A percentile compares a stretch with the other conserved stretches of the same genome.
Conservation (phyloP, 2,888 invertebrate species). For the Apocheima hispidaria region DNA sequence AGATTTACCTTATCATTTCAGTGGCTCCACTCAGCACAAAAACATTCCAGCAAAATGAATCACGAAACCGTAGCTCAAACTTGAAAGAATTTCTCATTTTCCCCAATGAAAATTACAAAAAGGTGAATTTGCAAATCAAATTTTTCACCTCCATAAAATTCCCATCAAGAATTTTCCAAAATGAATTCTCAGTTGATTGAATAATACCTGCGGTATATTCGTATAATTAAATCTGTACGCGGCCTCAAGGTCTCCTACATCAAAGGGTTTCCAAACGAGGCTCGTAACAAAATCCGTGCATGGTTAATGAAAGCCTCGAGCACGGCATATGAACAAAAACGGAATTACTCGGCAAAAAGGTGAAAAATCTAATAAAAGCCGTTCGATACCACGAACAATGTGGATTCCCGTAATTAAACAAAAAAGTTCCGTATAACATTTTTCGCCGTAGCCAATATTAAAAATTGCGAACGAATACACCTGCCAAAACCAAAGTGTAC, state of each 20-base stretch:
- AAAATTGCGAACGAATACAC: slow-evolving; percentile 21
- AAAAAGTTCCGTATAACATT: slow-evolving; percentile 26
- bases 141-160: slow-evolving; percentile 27
- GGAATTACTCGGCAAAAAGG: slow-evolving; percentile 56
- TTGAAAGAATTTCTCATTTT: slow-evolving; percentile 9
- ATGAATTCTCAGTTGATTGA: slow-evolving; percentile 13
- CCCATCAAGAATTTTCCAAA: slow-evolving; percentile 17
- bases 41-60: slow-evolving; percentile 6
- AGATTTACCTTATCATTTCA: not conserved
- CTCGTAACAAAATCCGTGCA: slow-evolving; percentile 31
- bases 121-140: slow-evolving; percentile 31
- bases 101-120: slow-evolving; percentile 22
- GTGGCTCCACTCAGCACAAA: not conserved
- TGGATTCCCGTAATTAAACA: slow-evolving; percentile 51
- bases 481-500: not conserved
- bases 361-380: slow-evolving; percentile 47
- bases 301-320: slow-evolving; percentile 42
- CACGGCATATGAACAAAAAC: slow-evolving; percentile 47
- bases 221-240: slow-evolving; percentile 21
- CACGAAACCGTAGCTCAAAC: not conserved
- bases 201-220: slow-evolving; percentile 26
- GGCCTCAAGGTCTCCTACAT: slow-evolving; percentile 15
- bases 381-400: slow-evolving; percentile 50
- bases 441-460: slow-evolving; percentile 25
- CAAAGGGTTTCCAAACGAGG: slow-evolving; percentile 39